A percentile compares a stretch with the other conserved stretches of the same genome.
These are phyloP conservation scores for Pachypsylla venusta DNA, from an alignment of 1,140 invertebrate genomes.

Conservation along the genomic window DNA sequence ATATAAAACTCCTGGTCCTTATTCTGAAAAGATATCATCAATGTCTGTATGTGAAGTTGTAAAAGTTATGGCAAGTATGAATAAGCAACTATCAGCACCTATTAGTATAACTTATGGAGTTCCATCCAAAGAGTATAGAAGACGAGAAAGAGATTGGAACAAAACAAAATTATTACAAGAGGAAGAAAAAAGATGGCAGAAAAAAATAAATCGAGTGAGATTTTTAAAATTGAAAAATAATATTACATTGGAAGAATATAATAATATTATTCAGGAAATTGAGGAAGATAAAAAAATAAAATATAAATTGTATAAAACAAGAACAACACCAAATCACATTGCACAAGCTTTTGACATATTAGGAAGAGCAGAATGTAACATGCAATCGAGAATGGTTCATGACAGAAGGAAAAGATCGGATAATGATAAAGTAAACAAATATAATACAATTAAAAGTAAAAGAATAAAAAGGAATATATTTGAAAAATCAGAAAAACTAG, in stretches of 20 bases:
- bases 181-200: background rate
- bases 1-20: no score
- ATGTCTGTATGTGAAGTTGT: no score
- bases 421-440: no score
- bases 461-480: background rate
- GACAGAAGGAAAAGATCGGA: no score
- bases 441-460: conserved; percentile 5
- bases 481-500: background rate
- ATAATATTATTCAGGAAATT: background rate
- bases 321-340: background rate
- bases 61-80: background rate
- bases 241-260: background rate
- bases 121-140: background rate
- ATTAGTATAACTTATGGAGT: background rate
- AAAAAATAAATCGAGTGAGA: background rate
- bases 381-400: no score
- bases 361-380: no score
- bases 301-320: background rate
- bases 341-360: background rate
- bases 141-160: conserved; percentile 1
- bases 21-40: no score
- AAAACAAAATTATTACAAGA: background rate
- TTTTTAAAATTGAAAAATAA: background rate
- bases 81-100: background rate
- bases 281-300: background rate